Evolutionary conservation across 2,888 invertebrate genomes (phyloP), one percentile per base, ranked within the genome.

Genomic region (Eupithecia insigniata): DNA sequence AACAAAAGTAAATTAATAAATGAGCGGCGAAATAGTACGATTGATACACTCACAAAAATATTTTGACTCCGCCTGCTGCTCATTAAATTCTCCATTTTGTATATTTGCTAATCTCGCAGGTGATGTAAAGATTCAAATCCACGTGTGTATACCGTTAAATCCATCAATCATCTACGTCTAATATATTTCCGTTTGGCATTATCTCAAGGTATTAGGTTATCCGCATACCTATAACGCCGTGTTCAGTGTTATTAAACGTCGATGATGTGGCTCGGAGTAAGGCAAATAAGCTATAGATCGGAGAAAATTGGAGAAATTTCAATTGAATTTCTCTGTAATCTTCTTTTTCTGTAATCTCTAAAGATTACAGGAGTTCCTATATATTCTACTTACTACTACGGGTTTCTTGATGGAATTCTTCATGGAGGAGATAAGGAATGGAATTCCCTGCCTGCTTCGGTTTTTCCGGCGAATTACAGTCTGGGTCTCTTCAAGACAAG

Each of bases 171-270:
- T 72, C 67, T 62, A 16, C 46, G 5, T 61, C 46, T 58, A 67
- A 70, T 68, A 64, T 69, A 66, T 66, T 61, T 62, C 18, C 67
- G 43, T 69, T 70, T 55, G 34, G 58, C 70, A 69, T 72, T 70
- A 75, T 75, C 68, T 69, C 10, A 69, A 51, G 66, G 61, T 65
- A 60, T 26, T 16, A 67, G 75, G 69, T 75, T 70, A 74, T 60
- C 43, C 66, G 70, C 67, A 34, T 46, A 58, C 32, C n/a, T 26
- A 75, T 69, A 71, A 36, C 22, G 22, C 61, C 71, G 43, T 69
- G 77, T 70, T 76, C 71, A 68, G 68, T 75, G 39, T 69, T 77
- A 79, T 77, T 75, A 77, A 66, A 70, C 71, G 73, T 74, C 51
- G 61, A 74, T 70, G 60, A 34, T 60, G 28, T 65, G 28, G 18